Base-by-base conservation (phyloP, 2,113 vertebrate species). In the Prolemur simus region DNA sequence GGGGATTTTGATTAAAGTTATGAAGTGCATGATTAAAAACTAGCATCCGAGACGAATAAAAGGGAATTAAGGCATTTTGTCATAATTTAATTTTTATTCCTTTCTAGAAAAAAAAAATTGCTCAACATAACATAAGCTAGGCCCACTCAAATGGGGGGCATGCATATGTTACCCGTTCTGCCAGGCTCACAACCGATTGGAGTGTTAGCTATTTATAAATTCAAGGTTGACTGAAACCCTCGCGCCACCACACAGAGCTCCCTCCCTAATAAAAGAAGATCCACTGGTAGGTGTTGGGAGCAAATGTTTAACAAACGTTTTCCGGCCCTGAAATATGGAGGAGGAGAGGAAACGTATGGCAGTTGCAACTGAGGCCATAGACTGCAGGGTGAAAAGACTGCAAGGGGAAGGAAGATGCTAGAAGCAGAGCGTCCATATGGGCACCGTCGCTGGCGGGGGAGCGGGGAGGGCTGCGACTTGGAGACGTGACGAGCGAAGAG, bases 41-140 rank as follows among this genome's bases (percentile, higher is more conserved):
- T 69, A 90, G 81, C 85, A 88, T 95, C 81, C 92, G 92, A 97
- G 86, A 96, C 88, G 88, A 97, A 89, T 94, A 95, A 96, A 93
- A 92, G 85, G 77, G 78, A 97, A 90, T 82, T 87, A 96, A 97
- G 86, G 78, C 73, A 82, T 92, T 96, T 97, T 95, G 82, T 96
- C 74, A 69, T 97, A 97, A 97, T 96, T 96, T 97, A 96, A 97
- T 96, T 97, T 97, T 97, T 97, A 97, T 97, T 97, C 92, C 80
- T 95, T 91, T 94, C 95, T 97, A 89, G 95, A 89, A 96, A 96
- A 97, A 97, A 77, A 96, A 97, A 95, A 92, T 95, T 89, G 96
- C 95, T 98, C 93, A 97, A 97, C 97, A 91, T 98, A 98, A 96
- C 97, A 97, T 97, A 97, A 98, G 96, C 95, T 94, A 45, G 96